These are phyloP conservation scores for Parnassius mnemosyne DNA, from an alignment of 2,888 invertebrate genomes.

Conservation along the genomic window DNA sequence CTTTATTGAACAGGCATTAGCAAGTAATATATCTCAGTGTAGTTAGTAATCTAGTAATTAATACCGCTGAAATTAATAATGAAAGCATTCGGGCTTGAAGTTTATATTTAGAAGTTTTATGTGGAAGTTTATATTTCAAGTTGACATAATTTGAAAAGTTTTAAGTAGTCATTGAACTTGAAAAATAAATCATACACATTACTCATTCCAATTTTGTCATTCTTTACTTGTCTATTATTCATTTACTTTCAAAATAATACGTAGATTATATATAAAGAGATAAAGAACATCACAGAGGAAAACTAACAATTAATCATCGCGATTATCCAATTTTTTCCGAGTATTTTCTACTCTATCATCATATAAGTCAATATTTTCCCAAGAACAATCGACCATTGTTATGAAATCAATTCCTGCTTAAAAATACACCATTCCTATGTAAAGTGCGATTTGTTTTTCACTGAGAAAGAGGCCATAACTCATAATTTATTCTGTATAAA, in stretches of 20 bases:
- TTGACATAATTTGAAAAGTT: too few species aligned
- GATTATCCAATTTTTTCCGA: conserved; percentile 20
- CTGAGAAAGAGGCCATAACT: conserved; percentile 12
- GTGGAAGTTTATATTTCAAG: too few species aligned
- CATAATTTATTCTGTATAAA: background rate
- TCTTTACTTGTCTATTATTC: too few species aligned
- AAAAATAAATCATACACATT: too few species aligned
- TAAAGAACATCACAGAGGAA: conserved; percentile 27
- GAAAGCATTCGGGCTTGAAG: too few species aligned
- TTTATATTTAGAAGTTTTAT: too few species aligned
- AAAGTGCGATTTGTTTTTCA: conserved; percentile 2
- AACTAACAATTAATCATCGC: conserved; percentile 48
- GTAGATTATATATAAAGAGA: background rate
- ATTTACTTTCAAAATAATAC: too few species aligned
- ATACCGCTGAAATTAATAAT: too few species aligned
- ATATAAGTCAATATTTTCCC: conserved; percentile 41
- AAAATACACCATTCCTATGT: conserved; percentile 30
- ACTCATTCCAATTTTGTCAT: too few species aligned
- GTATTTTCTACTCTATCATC: conserved; percentile 45
- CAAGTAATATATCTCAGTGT: background rate
- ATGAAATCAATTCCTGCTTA: conserved; percentile 41
- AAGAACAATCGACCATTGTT: conserved; percentile 41
- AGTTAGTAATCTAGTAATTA: too few species aligned
- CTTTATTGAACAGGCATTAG: conserved; percentile 5
- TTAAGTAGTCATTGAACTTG: too few species aligned